Percentiles rank a stretch among this genome's conserved stretches.
phyloP scores from a whole-genome alignment of 2,113 vertebrate species.

The Chrysochloris asiatica region DNA sequence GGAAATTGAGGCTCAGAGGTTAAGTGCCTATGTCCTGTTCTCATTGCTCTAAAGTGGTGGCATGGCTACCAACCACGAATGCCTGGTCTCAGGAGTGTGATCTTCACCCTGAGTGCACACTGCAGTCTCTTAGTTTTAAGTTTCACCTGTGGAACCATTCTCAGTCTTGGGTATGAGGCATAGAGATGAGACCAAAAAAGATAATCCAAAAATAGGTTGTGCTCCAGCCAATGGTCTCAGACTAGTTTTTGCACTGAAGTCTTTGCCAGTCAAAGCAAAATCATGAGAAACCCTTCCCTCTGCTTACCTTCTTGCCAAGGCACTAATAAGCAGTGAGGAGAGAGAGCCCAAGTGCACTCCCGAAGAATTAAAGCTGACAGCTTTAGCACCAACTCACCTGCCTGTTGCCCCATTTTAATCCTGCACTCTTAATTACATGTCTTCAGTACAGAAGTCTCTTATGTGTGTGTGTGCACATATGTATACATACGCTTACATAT shows the following conservation, averaged over 20 bases:
- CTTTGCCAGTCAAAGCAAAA: neutral
- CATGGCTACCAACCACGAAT: neutral
- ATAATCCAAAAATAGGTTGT: neutral
- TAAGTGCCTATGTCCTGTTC: neutral
- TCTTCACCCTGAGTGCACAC: too few species aligned
- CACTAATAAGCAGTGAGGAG: neutral
- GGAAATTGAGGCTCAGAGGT: neutral
- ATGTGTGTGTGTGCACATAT: neutral
- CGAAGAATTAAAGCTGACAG: neutral
- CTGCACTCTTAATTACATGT: neutral
- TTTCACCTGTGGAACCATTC: neutral
- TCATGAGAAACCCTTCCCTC: neutral
- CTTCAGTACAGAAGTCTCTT: neutral
- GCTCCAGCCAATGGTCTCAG: neutral
- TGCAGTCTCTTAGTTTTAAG: neutral
- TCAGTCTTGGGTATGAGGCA: neutral
- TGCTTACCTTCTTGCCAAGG: neutral
- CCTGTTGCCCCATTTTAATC: fast-evolving
- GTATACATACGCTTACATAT: neutral
- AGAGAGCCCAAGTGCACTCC: neutral
- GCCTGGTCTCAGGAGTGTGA: neutral
- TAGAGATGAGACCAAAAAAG: neutral
- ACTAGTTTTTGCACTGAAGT: neutral
- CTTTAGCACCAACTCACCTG: neutral
- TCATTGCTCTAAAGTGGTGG: neutral